These are phyloP conservation scores for Linnaemya vulpina DNA, from an alignment of 2,888 invertebrate species.

Conservation along the genomic window DNA sequence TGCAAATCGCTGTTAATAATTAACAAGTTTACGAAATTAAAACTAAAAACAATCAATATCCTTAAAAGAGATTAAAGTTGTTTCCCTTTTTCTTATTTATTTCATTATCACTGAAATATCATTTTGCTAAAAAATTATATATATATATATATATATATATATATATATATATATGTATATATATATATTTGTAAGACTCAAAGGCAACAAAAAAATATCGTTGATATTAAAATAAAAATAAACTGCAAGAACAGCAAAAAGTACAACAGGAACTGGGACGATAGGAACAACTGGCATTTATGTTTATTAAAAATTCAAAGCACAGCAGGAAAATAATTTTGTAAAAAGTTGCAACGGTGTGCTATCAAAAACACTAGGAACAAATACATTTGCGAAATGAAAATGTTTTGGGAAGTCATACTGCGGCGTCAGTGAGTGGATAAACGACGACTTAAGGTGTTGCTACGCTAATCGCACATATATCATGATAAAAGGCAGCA, in stretches of 20 bases:
- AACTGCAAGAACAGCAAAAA: neutral
- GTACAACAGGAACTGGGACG: neutral
- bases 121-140: too few relatives aligned
- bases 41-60: too few relatives aligned
- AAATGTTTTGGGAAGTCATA: neutral
- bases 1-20: too few relatives aligned
- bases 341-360: slow-evolving; percentile 10
- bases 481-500: too few relatives aligned
- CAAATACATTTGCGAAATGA: neutral
- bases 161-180: too few relatives aligned
- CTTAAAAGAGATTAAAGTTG: too few relatives aligned
- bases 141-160: too few relatives aligned
- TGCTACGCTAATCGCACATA: too few relatives aligned
- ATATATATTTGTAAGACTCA: neutral
- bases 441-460: neutral
- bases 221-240: slow-evolving; percentile 37
- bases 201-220: neutral
- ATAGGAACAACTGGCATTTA: slow-evolving; percentile 37
- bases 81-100: too few relatives aligned
- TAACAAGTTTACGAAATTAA: too few relatives aligned
- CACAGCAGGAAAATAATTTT: slow-evolving; percentile 62
- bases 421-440: neutral
- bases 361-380: slow-evolving; percentile 6
- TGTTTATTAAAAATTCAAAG: slow-evolving; percentile 65
- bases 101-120: too few relatives aligned